These are phyloP conservation scores for Ceratotherium simum DNA, from an alignment of 2,113 vertebrate species.

Conservation along the genomic window DNA sequence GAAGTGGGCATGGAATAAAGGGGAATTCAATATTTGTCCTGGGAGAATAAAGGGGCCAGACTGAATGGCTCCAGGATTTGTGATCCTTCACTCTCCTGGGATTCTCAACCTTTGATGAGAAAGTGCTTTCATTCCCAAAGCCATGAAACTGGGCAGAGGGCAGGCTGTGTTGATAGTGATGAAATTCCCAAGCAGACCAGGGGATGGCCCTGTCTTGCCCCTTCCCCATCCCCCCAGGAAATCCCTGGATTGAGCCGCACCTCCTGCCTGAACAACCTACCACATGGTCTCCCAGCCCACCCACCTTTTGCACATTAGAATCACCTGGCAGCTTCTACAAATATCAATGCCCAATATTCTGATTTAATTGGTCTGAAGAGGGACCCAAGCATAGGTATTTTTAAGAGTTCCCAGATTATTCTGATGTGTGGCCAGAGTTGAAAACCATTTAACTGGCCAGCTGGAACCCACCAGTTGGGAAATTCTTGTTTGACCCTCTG, in stretches of 20 bases:
- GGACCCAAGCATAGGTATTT: neutral
- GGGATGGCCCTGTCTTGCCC: accelerated
- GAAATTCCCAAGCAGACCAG: neutral
- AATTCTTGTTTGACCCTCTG: neutral
- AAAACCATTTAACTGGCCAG: neutral
- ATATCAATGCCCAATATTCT: neutral
- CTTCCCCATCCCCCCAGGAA: neutral
- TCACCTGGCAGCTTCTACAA: neutral
- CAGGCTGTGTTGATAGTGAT: neutral
- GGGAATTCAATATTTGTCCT: neutral
- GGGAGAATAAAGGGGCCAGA: neutral
- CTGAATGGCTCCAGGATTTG: neutral
- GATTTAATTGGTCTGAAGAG: neutral
- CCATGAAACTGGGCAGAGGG: neutral
- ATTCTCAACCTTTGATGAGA: neutral
- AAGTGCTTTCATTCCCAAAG: neutral
- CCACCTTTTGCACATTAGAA: neutral
- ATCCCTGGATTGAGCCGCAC: no score
- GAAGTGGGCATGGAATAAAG: neutral
- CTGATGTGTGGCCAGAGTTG: neutral
- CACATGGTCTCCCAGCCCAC: neutral
- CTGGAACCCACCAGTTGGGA: neutral
- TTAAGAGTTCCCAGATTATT: neutral
- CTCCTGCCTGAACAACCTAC: neutral
- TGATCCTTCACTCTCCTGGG: neutral